Base-by-base conservation (phyloP, 2,888 invertebrate genomes). In the Tenthredo notha region DNA sequence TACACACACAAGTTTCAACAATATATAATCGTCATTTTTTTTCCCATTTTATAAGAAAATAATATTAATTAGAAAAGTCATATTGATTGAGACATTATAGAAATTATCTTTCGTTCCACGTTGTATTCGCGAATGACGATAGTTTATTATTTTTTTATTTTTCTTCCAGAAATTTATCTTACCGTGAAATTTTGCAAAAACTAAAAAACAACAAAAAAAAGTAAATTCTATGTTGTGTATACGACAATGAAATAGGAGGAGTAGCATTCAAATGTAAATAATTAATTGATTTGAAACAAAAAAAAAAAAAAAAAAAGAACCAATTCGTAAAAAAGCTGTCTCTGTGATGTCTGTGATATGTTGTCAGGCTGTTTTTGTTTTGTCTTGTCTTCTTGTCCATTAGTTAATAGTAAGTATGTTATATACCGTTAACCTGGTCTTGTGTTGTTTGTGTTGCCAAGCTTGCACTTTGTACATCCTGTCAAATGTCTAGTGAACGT, bases 331-430 rank as follows among this genome's bases (percentile, higher is more conserved):
- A 86, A 86, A 87, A 86, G 86, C 85, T 83, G 86, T 87, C 87
- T 87, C 88, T 90, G 89, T 89, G 78, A 88, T 91, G 90, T 91
- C 90, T 92, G 93, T 93, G 92, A 92, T 92, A 92, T 93, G 92
- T 93, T 91, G 92, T 93, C 93, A 91, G 91, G 91, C 92, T 91
- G 92, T 92, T 86, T 90, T 90, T 92, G 89, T 91, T 92, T 90
- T 92, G 92, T 92, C 92, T 93, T 93, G 92, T 93, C 92, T 91
- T 90, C 90, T 91, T 92, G 92, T 91, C 91, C 91, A 89, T 90
- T 92, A 92, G 91, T 88, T 88, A 87, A 88, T 87, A 86, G 85
- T 88, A 85, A 90, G 90, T 90, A 91, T 90, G 89, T 89, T 89
- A 88, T 85, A 85, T 87, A 88, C 86, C 87, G 61, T 72, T 83